These are phyloP conservation scores for Triplophysa siluroides DNA, from an alignment of 2,113 vertebrate genomes.

Conservation along the genomic window DNA sequence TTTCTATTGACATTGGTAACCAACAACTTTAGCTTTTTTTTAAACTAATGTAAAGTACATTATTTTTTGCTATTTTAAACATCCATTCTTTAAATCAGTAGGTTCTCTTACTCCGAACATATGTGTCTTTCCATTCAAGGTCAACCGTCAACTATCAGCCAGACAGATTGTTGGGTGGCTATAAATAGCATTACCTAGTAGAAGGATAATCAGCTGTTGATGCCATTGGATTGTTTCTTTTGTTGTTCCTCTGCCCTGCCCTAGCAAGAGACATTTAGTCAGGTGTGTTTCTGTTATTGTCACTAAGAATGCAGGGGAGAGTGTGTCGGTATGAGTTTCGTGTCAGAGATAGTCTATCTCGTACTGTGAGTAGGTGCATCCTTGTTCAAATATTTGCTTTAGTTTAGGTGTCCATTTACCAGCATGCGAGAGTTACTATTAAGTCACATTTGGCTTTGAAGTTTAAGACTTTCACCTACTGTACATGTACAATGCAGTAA, in stretches of 20 bases:
- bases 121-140: neutral
- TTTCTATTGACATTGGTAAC: too few relatives aligned
- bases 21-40: too few relatives aligned
- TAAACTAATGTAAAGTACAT: too few relatives aligned
- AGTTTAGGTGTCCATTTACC: conserved; percentile 2
- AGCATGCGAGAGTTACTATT: neutral
- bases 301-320: conserved; percentile 23
- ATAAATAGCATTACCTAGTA: conserved; percentile 27
- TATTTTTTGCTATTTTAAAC: too few relatives aligned
- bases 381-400: conserved; percentile 22
- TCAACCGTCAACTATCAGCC: neutral
- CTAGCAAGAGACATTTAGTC: neutral
- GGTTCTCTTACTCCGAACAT: too few relatives aligned
- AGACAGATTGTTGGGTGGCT: neutral
- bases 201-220: conserved; percentile 18
- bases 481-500: neutral
- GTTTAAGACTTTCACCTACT: neutral
- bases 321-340: conserved; percentile 1
- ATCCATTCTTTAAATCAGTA: too few relatives aligned
- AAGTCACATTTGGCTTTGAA: neutral
- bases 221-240: conserved; percentile 32
- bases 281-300: conserved; percentile 29
- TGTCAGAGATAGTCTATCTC: neutral
- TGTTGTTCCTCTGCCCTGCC: conserved; percentile 28
- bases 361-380: neutral